Evolutionary conservation across 1,140 invertebrate species (phyloP), one percentile per base, ranked within the genome.

Genomic region (Microplitis demolitor): DNA sequence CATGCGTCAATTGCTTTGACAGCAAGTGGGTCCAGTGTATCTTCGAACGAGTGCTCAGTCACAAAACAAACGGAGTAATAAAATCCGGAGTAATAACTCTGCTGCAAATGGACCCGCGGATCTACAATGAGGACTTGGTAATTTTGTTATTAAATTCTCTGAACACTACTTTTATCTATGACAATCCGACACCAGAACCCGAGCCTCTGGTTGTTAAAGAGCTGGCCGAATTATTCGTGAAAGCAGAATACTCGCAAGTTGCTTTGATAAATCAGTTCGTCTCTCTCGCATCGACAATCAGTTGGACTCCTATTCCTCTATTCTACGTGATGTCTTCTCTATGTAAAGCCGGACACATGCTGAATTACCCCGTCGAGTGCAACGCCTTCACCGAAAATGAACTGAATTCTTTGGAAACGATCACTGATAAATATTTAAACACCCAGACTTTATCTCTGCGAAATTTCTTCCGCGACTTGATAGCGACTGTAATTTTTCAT

Each of bases 11-110:
- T 66, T 81, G 81, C 54, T 79, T 85, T 35, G 72, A 80, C 58
- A 63, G 73, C 6, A 58, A 51, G 5, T 90, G 88, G 88, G n/a
- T 88, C 2, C 78, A 80, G 31, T 83, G 85, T 68, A 74, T 88
- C 56, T 87, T 87, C 70, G 69, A 74, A 14, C 83, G 84, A 74
- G 81, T 89, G 8, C 69, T 90, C 0, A 73, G 78, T 5, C 88
- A 89, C 66, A 79, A 85, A 31, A 89, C 87, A 62, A 87, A 81
- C 74, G 60, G 76, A 6, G 79, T 90, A 16, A 71, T 87, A 4
- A 89, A 87, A 24, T 85, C 81, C 77, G 86, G 85, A 14, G 56
- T 90, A 4, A 69, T 75, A 4, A 78, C 78, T 45, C 77, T 86
- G 39, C 72, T 83, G 14, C 64, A 75, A 53, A 51, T 84, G 9